Conservation (phyloP, 1,140 invertebrate genomes). For the Drosophila yakuba region DNA sequence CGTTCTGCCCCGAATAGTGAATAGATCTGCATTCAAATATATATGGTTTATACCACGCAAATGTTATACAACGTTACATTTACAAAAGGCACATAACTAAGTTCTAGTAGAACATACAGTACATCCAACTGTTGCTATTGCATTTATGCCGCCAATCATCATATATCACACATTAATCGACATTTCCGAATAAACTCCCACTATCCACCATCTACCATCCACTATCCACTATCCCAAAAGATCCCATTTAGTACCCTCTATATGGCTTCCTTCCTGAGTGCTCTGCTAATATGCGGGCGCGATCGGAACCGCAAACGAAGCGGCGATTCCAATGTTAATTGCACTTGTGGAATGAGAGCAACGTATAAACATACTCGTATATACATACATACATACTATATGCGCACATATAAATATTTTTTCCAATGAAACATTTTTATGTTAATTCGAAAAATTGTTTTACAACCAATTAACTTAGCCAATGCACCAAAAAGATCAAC, state of each 20-base stretch:
- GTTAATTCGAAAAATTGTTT: conserved; percentile 83
- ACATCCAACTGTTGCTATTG: too few species aligned
- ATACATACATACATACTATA: too few species aligned
- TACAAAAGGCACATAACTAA: too few species aligned
- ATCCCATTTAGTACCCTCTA: not conserved
- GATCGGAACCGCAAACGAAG: conserved; percentile 65
- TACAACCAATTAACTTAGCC: conserved; percentile 83
- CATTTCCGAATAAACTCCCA: conserved; percentile 32
- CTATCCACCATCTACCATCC: not conserved
- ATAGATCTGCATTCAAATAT: conserved; percentile 4
- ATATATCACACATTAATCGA: conserved; percentile 28
- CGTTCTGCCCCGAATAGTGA: conserved; percentile 11
- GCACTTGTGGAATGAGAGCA: conserved; percentile 12
- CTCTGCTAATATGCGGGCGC: conserved; percentile 56
- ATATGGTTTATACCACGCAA: not conserved
- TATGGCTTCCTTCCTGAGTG: not conserved
- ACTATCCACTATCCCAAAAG: not conserved
- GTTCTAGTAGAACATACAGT: too few species aligned
- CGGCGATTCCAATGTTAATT: conserved; percentile 53
- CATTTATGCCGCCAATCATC: not conserved
- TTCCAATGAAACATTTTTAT: conserved; percentile 83
- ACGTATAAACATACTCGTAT: too few species aligned
- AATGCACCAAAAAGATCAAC: conserved; percentile 83
- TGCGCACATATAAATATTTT: conserved; percentile 53
- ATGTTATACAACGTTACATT: too few species aligned